phyloP scores from a whole-genome alignment of 2,888 invertebrate genomes.

The Bruchidius siliquastri region DNA sequence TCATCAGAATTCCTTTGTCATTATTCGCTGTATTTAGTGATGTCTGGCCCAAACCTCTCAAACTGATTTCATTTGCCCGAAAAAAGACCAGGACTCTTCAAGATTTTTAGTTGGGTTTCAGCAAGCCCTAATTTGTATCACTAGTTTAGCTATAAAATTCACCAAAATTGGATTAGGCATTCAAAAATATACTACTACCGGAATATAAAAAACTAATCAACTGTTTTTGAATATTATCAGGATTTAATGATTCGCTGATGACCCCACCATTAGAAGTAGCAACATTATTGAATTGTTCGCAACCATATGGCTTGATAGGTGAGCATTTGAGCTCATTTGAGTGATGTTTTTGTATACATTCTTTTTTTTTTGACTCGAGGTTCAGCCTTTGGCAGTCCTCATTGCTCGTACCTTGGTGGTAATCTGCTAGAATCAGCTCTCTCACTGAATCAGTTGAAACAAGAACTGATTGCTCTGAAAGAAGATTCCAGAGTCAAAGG shows the following conservation, averaged over 20 bases:
- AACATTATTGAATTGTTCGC: constrained; percentile 36
- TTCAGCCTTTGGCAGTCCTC: constrained; percentile 36
- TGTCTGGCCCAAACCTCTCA: too few relatives aligned
- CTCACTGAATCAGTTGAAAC: constrained; percentile 50
- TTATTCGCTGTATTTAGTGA: too few relatives aligned
- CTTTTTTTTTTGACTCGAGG: constrained; percentile 6
- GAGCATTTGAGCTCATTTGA: not conserved
- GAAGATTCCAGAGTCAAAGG: constrained; percentile 42
- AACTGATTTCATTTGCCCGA: too few relatives aligned
- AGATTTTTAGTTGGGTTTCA: too few relatives aligned
- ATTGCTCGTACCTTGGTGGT: constrained; percentile 41
- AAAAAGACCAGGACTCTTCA: too few relatives aligned
- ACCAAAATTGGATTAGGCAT: too few relatives aligned
- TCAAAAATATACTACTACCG: too few relatives aligned
- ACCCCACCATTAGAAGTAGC: constrained; percentile 50
- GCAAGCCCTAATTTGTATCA: too few relatives aligned
- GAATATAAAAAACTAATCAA: too few relatives aligned
- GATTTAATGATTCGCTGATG: constrained; percentile 46
- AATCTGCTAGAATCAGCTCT: constrained; percentile 37
- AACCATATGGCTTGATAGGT: constrained; percentile 39
- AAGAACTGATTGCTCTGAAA: constrained; percentile 50
- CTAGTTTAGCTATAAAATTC: too few relatives aligned
- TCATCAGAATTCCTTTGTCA: too few relatives aligned
- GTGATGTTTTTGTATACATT: too few relatives aligned
- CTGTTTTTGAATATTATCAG: constrained; percentile 30